Base-by-base conservation (phyloP, 2,888 invertebrate genomes). In the Hypsopygia costalis region DNA sequence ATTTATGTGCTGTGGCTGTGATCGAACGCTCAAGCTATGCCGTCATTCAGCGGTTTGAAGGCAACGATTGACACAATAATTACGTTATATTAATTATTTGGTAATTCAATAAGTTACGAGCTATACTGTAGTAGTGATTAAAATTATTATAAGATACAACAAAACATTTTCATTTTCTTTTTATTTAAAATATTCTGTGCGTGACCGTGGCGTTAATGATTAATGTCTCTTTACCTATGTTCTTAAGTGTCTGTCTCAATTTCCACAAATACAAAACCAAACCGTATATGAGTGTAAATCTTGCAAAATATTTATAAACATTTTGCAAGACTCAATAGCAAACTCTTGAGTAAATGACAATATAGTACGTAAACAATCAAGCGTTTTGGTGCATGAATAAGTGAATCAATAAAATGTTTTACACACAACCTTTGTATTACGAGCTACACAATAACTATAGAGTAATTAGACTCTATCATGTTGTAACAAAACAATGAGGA, bases 1-100 rank as follows among this genome's bases (percentile, higher is more conserved):
- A 72, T 73, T 75, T 69, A 70, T 64, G 63, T 55, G 62, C 77
- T 76, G 81, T 83, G 87, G 81, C 83, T 85, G 86, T 86, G 86
- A 82, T 78, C 77, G 75, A 73, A 71, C 64, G 71, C 75, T 76
- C 65, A 62, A 64, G 57, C 62, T 61, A 64, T 54, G 61, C 69
- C 71, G 69, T 72, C 66, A 58, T 47, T 50, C 54, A 51, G 63
- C 63, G 68, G 68, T 57, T 62, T 54, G 52, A 46, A 62, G 56
- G 67, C 69, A 69, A 67, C 70, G 73, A 77, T 77, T 72, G 54
- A 67, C 66, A 77, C 69, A 66, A 58, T 60, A 61, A 51, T 61
- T 65, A 52, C 29, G 47, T 42, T 30, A 27, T 44, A 43, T 42
- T 38, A 43, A 41, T n/a, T n/a, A n/a, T n/a, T n/a, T n/a, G n/a